Conservation (phyloP, 64 coral and sea anemone genomes). For the Pocillopora verrucosa region DNA sequence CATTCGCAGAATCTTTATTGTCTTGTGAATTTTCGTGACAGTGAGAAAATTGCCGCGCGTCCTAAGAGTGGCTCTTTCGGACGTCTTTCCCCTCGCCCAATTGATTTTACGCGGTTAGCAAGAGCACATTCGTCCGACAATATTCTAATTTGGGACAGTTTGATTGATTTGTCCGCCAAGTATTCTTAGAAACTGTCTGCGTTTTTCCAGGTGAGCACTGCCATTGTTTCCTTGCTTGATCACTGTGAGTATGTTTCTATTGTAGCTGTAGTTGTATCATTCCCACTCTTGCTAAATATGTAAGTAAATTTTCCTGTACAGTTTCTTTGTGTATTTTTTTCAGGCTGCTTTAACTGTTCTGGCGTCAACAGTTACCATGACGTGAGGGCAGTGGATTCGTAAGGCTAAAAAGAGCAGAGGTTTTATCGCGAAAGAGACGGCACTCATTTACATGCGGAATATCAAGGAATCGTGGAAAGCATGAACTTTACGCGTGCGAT, state of each 20-base stretch:
- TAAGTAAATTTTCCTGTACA: slow-evolving; percentile 6
- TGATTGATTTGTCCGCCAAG: background rate
- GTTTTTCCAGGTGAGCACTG: slow-evolving; percentile 19
- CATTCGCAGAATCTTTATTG: slow-evolving; percentile 28
- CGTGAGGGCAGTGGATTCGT: background rate
- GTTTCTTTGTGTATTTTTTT: background rate
- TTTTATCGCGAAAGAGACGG: background rate
- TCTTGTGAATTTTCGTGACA: slow-evolving; percentile 18
- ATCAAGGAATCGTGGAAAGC: background rate
- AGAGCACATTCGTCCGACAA: background rate
- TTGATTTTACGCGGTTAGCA: background rate
- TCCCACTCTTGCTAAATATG: slow-evolving; percentile 24
- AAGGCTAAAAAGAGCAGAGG: background rate
- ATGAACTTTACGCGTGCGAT: background rate
- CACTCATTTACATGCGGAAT: background rate
- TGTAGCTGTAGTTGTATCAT: background rate
- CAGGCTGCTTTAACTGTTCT: background rate
- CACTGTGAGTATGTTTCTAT: background rate
- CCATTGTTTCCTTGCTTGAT: background rate
- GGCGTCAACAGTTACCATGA: background rate
- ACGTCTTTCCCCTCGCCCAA: background rate
- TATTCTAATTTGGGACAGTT: background rate
- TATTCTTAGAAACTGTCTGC: background rate
- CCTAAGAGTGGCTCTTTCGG: background rate
- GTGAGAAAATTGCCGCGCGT: background rate